Base-by-base conservation (phyloP, 2,888 invertebrate genomes). In the Drosophila testacea region DNA sequence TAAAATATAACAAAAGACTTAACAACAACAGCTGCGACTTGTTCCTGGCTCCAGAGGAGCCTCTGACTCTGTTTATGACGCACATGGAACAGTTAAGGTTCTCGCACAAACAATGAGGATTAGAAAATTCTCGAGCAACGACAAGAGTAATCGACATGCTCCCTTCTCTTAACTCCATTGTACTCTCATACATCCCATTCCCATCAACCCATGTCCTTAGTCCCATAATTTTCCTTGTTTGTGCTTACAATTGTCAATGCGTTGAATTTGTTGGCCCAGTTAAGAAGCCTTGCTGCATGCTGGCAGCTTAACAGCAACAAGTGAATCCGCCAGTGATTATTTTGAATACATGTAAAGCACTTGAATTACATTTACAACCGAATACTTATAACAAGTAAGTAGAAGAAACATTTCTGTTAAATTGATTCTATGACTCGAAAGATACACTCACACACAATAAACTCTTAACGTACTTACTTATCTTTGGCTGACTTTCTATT, bases 191-290 rank as follows among this genome's bases (percentile, higher is more conserved):
- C 42, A 41, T 30, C 34, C 5, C 22, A 16, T 36, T 16, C 34
- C 22, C 46, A 48, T 32, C 13, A 22, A 42, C 38, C 28, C n/a
- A 39, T 41, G 51, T 39, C 2, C 9, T 38, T 39, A 38, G 60
- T 41, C 34, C 55, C 51, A 51, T 67, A 47, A 72, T 73, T 52
- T 47, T 38, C 30, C 50, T 47, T 59, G 55, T 34, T 65, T 65
- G 76, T 28, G 42, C 73, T 52, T 51, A 42, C 62, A 74, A 70
- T 74, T 74, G 74, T 55, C 59, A 65, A 60, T 57, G 62, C 54
- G 67, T 28, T 27, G 65, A 54, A 46, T 59, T 74, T 51, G 65
- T 42, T 69, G 69, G 4, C 48, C 48, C 73, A 42, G 54, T 50
- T 65, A 39, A 52, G 38, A 27, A 27, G 38, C 4, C 44, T 16